These are phyloP conservation scores for Poecilia velifera DNA, from an alignment of 2,797 vertebrate species.

Conservation along the genomic window DNA sequence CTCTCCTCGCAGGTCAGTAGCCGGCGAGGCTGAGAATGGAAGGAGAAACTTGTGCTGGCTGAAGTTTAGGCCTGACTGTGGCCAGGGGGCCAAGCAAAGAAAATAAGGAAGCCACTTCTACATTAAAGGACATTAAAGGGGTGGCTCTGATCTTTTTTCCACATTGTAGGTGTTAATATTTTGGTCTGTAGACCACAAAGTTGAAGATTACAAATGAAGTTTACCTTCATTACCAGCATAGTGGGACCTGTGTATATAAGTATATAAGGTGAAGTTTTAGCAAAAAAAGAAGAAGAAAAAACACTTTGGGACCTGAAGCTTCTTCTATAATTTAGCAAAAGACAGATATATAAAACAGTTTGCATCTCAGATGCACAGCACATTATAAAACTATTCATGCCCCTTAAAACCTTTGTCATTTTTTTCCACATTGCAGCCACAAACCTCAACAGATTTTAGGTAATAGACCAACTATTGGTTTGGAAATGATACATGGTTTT, in stretches of 20 bases:
- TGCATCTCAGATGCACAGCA: background rate
- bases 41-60: conserved; percentile 34
- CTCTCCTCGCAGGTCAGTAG: conserved; percentile 84
- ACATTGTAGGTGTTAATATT: conserved; percentile 5
- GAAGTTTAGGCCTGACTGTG: conserved; percentile 35
- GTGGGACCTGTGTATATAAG: background rate
- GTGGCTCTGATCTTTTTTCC: conserved; percentile 15
- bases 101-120: conserved; percentile 9
- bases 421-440: background rate
- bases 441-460: background rate
- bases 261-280: background rate
- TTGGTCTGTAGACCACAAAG: conserved; percentile 4
- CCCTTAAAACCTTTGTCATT: background rate
- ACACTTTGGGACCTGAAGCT: background rate
- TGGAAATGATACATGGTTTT: background rate
- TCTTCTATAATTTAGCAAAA: background rate
- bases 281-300: background rate
- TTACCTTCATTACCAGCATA: background rate
- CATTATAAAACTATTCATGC: background rate
- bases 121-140: conserved; percentile 17
- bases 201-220: background rate
- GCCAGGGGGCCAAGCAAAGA: conserved; percentile 28
- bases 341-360: background rate
- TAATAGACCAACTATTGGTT: background rate
- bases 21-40: conserved; percentile 40